Evolutionary conservation across 1,140 invertebrate species (phyloP).

Genomic region (Yoshiicerus persimilis): DNA sequence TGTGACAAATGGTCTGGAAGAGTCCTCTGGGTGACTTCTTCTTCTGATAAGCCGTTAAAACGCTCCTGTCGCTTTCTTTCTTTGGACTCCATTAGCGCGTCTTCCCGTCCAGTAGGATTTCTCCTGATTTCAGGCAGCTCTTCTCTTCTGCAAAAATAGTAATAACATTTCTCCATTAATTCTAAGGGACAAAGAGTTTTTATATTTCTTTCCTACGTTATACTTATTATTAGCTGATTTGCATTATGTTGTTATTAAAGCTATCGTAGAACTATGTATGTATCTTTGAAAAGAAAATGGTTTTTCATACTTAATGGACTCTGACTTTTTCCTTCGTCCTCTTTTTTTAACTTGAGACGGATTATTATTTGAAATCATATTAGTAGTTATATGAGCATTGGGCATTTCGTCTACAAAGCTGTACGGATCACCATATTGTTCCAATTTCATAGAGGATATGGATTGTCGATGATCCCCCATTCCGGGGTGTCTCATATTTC

Average conservation of each 20-base stretch:
- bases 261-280: not conserved
- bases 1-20: constrained; percentile 89
- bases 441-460: constrained; percentile 26
- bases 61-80: constrained; percentile 92
- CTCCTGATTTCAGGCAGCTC: constrained; percentile 46
- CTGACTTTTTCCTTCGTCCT: constrained; percentile 75
- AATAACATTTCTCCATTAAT: not conserved
- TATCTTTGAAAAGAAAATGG: not conserved
- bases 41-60: constrained; percentile 95
- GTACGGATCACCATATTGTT: constrained; percentile 64
- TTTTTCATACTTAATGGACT: constrained; percentile 44
- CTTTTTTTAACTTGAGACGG: constrained; percentile 72
- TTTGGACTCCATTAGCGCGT: constrained; percentile 65
- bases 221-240: too few species aligned
- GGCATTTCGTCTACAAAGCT: constrained; percentile 73
- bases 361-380: constrained; percentile 50
- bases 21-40: constrained; percentile 88
- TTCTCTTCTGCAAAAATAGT: constrained; percentile 40
- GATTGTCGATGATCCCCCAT: constrained; percentile 50
- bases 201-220: too few species aligned
- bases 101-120: constrained; percentile 55
- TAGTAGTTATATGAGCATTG: constrained; percentile 53
- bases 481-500: constrained; percentile 24
- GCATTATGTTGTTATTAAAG: too few species aligned
- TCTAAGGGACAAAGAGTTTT: not conserved